Evolutionary conservation across 2,888 invertebrate species (phyloP).

Genomic region (Cataglyphis livida): DNA sequence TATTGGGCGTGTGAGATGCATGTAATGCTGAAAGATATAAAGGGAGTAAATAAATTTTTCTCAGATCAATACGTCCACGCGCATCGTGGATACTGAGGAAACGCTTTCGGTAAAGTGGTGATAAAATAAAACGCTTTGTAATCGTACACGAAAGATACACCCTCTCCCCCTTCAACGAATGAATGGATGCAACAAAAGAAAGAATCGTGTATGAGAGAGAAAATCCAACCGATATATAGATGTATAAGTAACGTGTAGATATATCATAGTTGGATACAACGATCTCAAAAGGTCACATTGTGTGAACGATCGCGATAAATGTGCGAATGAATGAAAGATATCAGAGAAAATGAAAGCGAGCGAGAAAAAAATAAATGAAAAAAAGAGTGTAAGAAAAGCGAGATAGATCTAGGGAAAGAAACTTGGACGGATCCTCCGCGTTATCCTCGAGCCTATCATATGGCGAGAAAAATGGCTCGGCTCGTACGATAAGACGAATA

Average conservation of each 20-base stretch:
- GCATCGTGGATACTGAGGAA: not conserved
- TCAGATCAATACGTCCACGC: not conserved
- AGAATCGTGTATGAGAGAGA: slow-evolving; percentile 48
- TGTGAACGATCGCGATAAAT: slow-evolving; percentile 73
- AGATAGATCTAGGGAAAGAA: slow-evolving; percentile 13
- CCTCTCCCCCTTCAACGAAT: slow-evolving; percentile 47
- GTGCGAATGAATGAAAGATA: not conserved
- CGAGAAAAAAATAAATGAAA: not conserved
- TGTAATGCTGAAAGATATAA: slow-evolving; percentile 10
- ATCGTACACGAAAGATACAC: slow-evolving; percentile 21
- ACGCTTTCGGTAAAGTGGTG: slow-evolving; percentile 12
- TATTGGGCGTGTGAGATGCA: slow-evolving; percentile 27
- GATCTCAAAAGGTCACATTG: slow-evolving; percentile 83
- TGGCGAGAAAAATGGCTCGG: not conserved
- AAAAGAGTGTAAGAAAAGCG: slow-evolving; percentile 13
- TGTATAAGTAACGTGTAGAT: slow-evolving; percentile 84
- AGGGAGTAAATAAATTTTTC: not conserved
- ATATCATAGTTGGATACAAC: slow-evolving; percentile 85
- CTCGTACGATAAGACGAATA: slow-evolving; percentile 21
- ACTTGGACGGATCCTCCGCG: slow-evolving; percentile 42
- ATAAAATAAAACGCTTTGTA: slow-evolving; percentile 32
- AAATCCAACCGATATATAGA: slow-evolving; percentile 74
- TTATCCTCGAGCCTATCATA: slow-evolving; percentile 45
- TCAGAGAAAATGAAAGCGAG: slow-evolving; percentile 33
- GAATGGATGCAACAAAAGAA: slow-evolving; percentile 6